A percentile compares a stretch with the other conserved stretches of the same genome.
phyloP scores from a whole-genome alignment of 2,888 invertebrate genomes.

The Tetranychus piercei region DNA sequence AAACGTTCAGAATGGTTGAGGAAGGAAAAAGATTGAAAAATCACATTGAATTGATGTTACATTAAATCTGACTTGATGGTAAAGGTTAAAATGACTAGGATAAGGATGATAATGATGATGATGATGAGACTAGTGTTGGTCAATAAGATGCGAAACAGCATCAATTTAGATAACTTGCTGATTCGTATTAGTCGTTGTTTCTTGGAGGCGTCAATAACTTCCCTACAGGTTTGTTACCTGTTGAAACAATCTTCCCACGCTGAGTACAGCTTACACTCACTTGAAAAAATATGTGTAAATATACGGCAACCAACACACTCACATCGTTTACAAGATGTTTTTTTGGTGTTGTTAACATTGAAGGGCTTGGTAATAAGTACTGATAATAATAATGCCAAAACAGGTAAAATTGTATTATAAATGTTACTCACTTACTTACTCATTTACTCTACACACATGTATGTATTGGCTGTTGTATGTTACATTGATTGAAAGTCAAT shows the following conservation, averaged over 20 bases:
- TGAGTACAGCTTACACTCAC: not conserved
- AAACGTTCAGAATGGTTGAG: too few relatives aligned
- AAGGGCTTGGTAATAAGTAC: not conserved
- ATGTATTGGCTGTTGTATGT: too few relatives aligned
- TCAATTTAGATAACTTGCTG: not conserved
- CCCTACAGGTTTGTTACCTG: not conserved
- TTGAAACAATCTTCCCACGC: slow-evolving; percentile 1
- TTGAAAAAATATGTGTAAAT: not conserved
- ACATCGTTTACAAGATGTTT: not conserved
- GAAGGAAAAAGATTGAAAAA: too few relatives aligned
- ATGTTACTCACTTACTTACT: not conserved
- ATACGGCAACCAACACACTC: not conserved
- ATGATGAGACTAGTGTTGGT: not conserved
- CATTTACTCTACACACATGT: not conserved
- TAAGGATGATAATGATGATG: not conserved
- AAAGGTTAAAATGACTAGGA: too few relatives aligned
- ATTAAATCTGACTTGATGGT: too few relatives aligned
- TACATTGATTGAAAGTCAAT: too few relatives aligned
- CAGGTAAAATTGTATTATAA: not conserved
- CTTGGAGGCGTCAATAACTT: not conserved
- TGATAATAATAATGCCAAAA: not conserved
- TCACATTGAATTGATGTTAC: too few relatives aligned
- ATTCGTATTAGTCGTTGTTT: not conserved
- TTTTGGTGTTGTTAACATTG: not conserved
- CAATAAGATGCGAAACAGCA: not conserved